A percentile compares a stretch with the other conserved stretches of the same genome.
phyloP scores from a whole-genome alignment of 2,888 invertebrate species.

The Furcula furcula region DNA sequence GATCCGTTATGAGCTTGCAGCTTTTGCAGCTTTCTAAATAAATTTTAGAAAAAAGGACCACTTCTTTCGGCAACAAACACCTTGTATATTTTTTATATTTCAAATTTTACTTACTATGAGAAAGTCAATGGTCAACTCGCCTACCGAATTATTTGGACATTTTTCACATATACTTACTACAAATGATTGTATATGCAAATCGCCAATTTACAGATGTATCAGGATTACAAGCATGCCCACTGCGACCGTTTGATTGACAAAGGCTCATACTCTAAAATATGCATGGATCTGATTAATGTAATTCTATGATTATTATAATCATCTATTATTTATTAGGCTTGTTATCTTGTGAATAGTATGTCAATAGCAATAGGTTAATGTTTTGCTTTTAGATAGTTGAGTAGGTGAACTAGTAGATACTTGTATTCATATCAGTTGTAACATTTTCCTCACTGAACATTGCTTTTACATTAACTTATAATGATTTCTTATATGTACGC shows the following conservation, averaged over 20 bases:
- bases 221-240: conserved; percentile 69
- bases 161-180: neutral
- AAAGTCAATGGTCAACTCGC: too few relatives aligned
- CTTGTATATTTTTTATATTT: too few relatives aligned
- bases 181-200: conserved; percentile 5
- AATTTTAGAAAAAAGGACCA: too few relatives aligned
- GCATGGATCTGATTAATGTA: conserved; percentile 67
- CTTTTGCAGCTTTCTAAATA: too few relatives aligned
- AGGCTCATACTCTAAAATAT: conserved; percentile 55
- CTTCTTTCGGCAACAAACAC: too few relatives aligned
- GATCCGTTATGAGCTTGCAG: too few relatives aligned
- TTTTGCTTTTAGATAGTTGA: neutral
- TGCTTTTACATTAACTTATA: neutral
- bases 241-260: conserved; percentile 61
- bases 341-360: neutral
- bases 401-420: neutral
- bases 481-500: too few relatives aligned
- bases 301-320: conserved; percentile 29
- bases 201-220: conserved; percentile 63
- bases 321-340: neutral
- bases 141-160: too few relatives aligned
- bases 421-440: neutral
- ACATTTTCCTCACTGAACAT: neutral
- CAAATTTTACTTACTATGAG: too few relatives aligned
- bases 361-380: neutral